Conservation (phyloP, 92 coral and sea anemone species). For the Zoanthus sociatus region DNA sequence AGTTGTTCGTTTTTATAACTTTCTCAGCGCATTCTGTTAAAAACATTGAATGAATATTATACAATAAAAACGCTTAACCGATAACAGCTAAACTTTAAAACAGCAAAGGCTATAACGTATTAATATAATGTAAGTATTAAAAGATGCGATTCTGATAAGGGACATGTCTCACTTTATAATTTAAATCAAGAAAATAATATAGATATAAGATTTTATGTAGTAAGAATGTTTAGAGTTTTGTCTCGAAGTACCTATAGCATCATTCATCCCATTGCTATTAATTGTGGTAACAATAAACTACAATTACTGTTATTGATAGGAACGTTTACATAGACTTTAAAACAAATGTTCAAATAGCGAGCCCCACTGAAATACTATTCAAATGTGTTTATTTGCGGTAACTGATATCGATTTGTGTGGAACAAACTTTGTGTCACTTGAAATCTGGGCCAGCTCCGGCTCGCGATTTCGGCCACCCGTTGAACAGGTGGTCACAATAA, state of each 20-base stretch:
- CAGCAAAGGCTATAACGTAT: no score
- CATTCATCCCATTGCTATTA: neutral
- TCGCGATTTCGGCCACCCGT: neutral
- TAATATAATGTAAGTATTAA: neutral
- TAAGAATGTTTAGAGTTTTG: neutral
- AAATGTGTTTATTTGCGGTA: neutral
- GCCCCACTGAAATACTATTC: neutral
- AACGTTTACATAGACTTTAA: neutral
- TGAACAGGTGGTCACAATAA: conserved; percentile 14
- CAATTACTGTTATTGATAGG: neutral
- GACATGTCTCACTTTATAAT: neutral
- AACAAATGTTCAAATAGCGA: neutral
- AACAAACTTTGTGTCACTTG: conserved; percentile 12
- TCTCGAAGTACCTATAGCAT: neutral
- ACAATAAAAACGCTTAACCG: neutral
- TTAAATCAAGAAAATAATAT: neutral
- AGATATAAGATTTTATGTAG: neutral
- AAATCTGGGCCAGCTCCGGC: conserved; percentile 41
- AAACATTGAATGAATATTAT: no score
- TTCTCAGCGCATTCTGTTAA: no score
- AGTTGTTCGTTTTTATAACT: neutral
- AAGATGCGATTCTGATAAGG: neutral
- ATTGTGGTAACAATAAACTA: neutral
- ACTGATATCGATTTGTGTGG: neutral
- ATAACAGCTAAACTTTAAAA: neutral